phyloP scores from a whole-genome alignment of 35 echinoderm and acorn worm species.

The Patiria miniata region DNA sequence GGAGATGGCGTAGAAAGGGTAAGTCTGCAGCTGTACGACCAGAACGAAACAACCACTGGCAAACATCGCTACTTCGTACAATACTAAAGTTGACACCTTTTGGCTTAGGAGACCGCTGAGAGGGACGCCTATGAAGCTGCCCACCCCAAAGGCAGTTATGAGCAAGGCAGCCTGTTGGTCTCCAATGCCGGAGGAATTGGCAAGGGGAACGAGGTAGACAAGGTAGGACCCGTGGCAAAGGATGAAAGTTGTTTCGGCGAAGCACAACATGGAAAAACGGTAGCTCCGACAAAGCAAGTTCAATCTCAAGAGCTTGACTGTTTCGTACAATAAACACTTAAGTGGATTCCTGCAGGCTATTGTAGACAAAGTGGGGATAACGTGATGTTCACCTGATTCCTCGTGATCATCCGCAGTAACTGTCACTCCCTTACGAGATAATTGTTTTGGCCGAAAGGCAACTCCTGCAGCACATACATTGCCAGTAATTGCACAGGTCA shows the following conservation, averaged over 20 bases:
- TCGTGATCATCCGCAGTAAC: not conserved
- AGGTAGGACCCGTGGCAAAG: not conserved
- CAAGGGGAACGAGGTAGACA: not conserved
- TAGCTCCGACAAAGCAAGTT: not conserved
- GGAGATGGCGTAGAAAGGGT: not conserved
- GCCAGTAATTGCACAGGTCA: not conserved
- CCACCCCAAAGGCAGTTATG: not conserved
- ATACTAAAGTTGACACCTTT: not conserved
- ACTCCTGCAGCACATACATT: conserved; percentile 1
- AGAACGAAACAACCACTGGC: not conserved
- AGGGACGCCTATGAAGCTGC: not conserved
- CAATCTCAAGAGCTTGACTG: not conserved
- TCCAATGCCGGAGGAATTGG: not conserved
- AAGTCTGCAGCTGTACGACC: not conserved
- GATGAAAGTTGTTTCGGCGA: not conserved
- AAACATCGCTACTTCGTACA: not conserved
- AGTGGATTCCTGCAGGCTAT: not conserved
- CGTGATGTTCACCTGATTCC: not conserved
- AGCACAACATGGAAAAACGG: not conserved
- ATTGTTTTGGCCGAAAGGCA: not conserved
- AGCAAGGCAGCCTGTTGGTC: not conserved
- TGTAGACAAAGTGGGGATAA: not conserved
- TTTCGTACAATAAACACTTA: not conserved
- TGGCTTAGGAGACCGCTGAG: not conserved
- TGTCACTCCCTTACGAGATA: not conserved